phyloP scores from a whole-genome alignment of 2,888 invertebrate genomes.

The Hipparchia semele region DNA sequence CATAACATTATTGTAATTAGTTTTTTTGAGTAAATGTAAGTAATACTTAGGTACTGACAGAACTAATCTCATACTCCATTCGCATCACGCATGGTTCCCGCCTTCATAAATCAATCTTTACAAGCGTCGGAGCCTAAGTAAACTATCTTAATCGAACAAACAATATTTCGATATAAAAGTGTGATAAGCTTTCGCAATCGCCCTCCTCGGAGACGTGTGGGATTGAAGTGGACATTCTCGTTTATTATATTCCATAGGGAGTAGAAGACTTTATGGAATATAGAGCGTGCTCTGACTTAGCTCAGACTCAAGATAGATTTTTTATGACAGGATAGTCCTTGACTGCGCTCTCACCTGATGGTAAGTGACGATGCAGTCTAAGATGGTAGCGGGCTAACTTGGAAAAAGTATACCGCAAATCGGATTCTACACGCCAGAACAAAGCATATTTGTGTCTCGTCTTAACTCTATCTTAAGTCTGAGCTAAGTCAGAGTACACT shows the following conservation, averaged over 20 bases:
- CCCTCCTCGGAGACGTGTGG: slow-evolving; percentile 42
- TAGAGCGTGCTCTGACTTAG: too few relatives aligned
- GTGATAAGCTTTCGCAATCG: slow-evolving; percentile 48
- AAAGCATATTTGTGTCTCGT: too few relatives aligned
- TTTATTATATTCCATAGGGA: slow-evolving; percentile 25
- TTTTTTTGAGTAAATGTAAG: background rate
- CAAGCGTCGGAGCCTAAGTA: slow-evolving; percentile 60
- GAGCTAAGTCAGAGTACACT: too few relatives aligned
- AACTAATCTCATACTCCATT: slow-evolving; percentile 14
- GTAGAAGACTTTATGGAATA: slow-evolving; percentile 20
- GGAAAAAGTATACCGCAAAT: too few relatives aligned
- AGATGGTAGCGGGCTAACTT: too few relatives aligned
- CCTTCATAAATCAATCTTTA: slow-evolving; percentile 67
- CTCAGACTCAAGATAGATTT: too few relatives aligned
- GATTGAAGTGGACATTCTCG: slow-evolving; percentile 46
- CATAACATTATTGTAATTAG: background rate
- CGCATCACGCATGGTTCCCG: slow-evolving; percentile 43
- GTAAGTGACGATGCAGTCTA: too few relatives aligned
- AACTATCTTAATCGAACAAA: slow-evolving; percentile 67
- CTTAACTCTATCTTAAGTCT: too few relatives aligned
- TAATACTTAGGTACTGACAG: background rate
- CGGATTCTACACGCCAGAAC: too few relatives aligned
- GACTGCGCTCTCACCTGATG: too few relatives aligned
- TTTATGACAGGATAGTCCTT: too few relatives aligned
- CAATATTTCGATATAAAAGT: slow-evolving; percentile 57